phyloP scores from a whole-genome alignment of 2,113 vertebrate genomes.

The Protobothrops mucrosquamatus region DNA sequence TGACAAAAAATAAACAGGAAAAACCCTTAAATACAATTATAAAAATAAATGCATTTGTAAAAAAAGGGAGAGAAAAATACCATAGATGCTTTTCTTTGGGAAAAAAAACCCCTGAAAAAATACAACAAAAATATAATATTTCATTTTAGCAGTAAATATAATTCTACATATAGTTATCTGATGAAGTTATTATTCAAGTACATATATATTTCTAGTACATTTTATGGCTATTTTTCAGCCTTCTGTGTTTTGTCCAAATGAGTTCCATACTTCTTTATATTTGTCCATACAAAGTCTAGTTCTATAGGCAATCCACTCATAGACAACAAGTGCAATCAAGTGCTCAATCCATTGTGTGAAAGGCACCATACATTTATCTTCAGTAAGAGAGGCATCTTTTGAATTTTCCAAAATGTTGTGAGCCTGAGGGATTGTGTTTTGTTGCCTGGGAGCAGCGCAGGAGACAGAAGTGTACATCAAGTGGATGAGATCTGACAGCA shows the following conservation, averaged over 20 bases:
- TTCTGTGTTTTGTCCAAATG: background rate
- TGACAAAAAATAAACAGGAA: background rate
- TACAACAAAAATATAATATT: background rate
- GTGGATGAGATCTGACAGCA: background rate
- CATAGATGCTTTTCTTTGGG: background rate
- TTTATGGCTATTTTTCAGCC: background rate
- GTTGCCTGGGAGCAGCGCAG: background rate
- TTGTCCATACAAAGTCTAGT: background rate
- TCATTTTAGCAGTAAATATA: background rate
- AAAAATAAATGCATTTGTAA: background rate
- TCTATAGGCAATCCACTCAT: background rate
- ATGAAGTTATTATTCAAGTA: background rate
- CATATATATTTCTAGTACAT: background rate
- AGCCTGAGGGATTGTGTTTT: background rate
- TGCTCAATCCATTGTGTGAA: background rate
- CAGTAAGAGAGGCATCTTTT: background rate
- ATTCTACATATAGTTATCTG: background rate
- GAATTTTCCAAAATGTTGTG: background rate
- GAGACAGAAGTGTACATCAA: background rate
- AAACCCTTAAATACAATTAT: background rate
- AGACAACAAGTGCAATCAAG: background rate
- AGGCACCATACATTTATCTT: background rate
- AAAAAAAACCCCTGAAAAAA: background rate
- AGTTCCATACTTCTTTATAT: background rate
- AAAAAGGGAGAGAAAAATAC: background rate